Percentiles rank a stretch among this genome's conserved stretches.
These are phyloP conservation scores for Columba guinea DNA, from an alignment of 2,797 vertebrate genomes.

Conservation along the genomic window DNA sequence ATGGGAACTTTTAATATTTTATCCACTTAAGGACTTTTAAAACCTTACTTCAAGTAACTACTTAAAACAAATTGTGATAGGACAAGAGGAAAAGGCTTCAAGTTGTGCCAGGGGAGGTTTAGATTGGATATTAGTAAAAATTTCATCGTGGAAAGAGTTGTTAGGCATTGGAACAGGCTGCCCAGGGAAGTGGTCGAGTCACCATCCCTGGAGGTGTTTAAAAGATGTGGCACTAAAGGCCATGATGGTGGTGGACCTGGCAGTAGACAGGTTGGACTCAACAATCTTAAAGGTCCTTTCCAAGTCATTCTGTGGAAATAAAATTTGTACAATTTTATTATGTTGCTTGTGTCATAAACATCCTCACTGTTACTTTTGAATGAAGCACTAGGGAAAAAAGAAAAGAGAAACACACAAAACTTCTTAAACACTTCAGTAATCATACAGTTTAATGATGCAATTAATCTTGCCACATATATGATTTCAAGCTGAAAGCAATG, in stretches of 20 bases:
- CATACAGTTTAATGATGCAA: not conserved
- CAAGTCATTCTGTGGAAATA: not conserved
- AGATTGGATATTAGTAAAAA: too few species aligned
- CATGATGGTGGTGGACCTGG: too few species aligned
- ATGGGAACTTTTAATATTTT: not conserved
- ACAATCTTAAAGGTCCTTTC: too few species aligned
- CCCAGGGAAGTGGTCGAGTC: too few species aligned
- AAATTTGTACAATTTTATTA: not conserved
- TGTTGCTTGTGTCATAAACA: not conserved
- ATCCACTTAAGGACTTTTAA: not conserved
- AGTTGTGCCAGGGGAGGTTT: too few species aligned
- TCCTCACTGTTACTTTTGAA: not conserved
- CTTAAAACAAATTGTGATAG: not conserved
- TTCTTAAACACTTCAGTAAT: slow-evolving; percentile 12
- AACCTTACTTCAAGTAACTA: not conserved
- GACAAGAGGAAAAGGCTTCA: too few species aligned
- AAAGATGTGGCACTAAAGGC: too few species aligned
- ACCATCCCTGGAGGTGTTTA: too few species aligned
- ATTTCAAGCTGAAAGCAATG: not conserved
- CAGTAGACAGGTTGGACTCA: too few species aligned
- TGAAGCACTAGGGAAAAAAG: not conserved
- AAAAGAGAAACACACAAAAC: not conserved
- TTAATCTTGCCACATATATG: not conserved
- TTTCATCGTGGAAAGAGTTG: too few species aligned
- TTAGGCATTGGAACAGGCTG: too few species aligned